Evolutionary conservation across 2,888 invertebrate genomes (phyloP), one percentile per base, ranked within the genome.

Genomic region (Dione vanillae): DNA sequence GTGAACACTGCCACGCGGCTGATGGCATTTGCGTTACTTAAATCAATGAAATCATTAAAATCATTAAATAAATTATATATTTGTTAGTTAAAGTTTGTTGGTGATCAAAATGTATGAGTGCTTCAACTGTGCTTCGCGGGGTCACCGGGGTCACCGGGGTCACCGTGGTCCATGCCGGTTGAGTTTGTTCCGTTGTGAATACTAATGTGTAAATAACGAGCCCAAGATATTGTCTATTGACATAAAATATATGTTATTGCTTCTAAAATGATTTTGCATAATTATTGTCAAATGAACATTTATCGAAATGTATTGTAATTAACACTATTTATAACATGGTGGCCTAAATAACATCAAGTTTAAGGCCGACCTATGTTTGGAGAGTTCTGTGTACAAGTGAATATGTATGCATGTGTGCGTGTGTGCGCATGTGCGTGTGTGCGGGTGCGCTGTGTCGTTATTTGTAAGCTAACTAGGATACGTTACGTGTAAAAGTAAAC

Each of bases 401-500:
- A 19, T 19, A 14, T 11, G 8, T 2, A 27, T 16, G 35, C 12
- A 12, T 37, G 1, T 6, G 74, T 79, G 47, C 47, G n/a, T 1
- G 47, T 8, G 7, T 19, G 27, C 49, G 0, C 16, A 9, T 10
- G 16, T 19, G 49, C 49, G 16, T 10, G 10, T n/a, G 45, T n/a
- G 49, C 1, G 16, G 7, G 51, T 2, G 19, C 9, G 51, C 10
- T 52, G n/a, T 27, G 27, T 27, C 27, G 27, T 27, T 27, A 27
- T 27, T 27, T 27, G 27, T 27, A 27, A 27, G 27, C 2, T 27
- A 27, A 20, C 11, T 41, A 41, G 49, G 86, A 81, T 89, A 85
- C 85, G 85, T 84, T 82, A 80, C 76, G 69, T 78, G 80, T 85
- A 83, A 84, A 85, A 86, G 83, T 86, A 87, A 90, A 90, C 91